phyloP scores from a whole-genome alignment of 2,797 vertebrate species.

The Parauchenoglanis ngamensis region DNA sequence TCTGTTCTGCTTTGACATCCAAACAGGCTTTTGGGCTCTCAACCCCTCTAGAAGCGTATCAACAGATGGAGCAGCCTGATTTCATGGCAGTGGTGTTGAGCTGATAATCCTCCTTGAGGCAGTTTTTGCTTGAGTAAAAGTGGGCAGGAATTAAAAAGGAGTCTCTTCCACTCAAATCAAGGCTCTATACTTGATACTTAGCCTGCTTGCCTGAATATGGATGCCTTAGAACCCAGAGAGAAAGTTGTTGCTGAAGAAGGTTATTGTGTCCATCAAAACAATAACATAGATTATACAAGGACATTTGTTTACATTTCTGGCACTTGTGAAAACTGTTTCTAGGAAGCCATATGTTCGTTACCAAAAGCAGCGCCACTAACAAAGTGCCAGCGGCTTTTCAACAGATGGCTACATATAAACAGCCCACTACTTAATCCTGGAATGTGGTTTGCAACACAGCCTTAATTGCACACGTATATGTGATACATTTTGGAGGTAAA shows the following conservation, averaged over 20 bases:
- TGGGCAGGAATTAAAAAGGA: conserved; percentile 32
- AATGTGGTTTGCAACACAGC: conserved; percentile 8
- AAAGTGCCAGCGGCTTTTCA: conserved; percentile 44
- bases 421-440: conserved; percentile 29
- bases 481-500: conserved; percentile 28
- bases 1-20: conserved; percentile 36
- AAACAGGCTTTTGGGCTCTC: conserved; percentile 29
- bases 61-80: conserved; percentile 51
- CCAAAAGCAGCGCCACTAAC: conserved; percentile 32
- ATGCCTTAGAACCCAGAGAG: conserved; percentile 1
- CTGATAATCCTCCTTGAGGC: conserved; percentile 54
- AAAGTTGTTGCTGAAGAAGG: conserved; percentile 19
- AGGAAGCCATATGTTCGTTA: conserved; percentile 49
- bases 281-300: not conserved
- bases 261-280: not conserved
- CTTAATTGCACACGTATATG: conserved; percentile 24
- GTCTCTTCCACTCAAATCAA: conserved; percentile 28
- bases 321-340: conserved; percentile 19
- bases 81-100: conserved; percentile 45
- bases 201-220: conserved; percentile 16
- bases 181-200: not conserved
- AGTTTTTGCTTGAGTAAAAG: conserved; percentile 39
- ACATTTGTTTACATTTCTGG: conserved; percentile 9
- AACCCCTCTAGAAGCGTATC: conserved; percentile 29
- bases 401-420: conserved; percentile 48